phyloP scores from a whole-genome alignment of 2,888 invertebrate genomes.

The Branchinecta sandiegonensis region DNA sequence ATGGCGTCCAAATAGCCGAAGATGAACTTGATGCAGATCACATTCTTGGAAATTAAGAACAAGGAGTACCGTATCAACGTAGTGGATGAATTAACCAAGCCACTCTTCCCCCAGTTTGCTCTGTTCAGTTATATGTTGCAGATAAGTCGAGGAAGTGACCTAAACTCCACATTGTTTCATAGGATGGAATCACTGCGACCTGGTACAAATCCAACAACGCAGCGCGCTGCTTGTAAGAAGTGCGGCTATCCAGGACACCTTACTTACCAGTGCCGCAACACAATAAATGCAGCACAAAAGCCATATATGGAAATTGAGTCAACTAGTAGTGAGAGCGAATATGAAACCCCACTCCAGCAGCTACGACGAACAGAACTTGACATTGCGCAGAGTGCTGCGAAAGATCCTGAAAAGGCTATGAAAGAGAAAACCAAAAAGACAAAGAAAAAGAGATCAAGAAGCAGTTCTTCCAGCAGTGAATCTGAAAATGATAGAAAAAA shows the following conservation, averaged over 20 bases:
- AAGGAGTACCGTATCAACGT: no score
- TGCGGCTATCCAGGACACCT: constrained; percentile 93
- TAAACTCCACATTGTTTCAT: no score
- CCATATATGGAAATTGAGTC: constrained; percentile 84
- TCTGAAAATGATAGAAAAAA: neutral
- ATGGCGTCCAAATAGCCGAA: no score
- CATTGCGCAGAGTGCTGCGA: neutral
- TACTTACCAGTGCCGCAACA: constrained; percentile 89
- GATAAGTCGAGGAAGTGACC: no score
- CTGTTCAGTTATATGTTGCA: no score
- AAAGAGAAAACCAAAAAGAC: constrained; percentile 43
- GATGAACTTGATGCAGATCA: no score
- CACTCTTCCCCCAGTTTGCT: no score
- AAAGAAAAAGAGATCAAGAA: constrained; percentile 5
- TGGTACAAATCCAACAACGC: constrained; percentile 48
- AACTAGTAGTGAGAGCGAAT: constrained; percentile 67
- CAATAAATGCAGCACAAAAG: constrained; percentile 84
- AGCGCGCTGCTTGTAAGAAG: constrained; percentile 79
- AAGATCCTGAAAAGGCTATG: constrained; percentile 37
- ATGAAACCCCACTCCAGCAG: constrained; percentile 64
- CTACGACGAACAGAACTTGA: constrained; percentile 57
- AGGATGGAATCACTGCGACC: constrained; percentile 4
- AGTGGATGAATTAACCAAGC: no score
- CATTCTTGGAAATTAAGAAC: no score
- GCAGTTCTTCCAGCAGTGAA: neutral